Conservation (phyloP, 2,797 vertebrate species). For the Gymnopithys bicolor region DNA sequence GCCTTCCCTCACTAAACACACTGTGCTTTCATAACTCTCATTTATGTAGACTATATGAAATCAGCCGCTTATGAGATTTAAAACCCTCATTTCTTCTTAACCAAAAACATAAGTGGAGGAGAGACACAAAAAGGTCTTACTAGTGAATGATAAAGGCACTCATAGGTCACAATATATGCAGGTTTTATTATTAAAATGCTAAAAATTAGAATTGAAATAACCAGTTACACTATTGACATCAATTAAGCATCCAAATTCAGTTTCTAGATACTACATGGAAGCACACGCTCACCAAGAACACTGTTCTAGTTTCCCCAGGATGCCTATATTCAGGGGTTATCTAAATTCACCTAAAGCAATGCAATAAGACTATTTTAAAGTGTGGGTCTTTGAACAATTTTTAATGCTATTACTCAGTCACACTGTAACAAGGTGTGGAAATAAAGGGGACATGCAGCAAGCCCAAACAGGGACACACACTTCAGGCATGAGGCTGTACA, state of each 20-base stretch:
- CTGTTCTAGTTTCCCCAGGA: not conserved
- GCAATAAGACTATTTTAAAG: not conserved
- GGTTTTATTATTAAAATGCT: not conserved
- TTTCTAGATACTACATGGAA: not conserved
- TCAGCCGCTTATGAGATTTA: not conserved
- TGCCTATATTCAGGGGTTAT: not conserved
- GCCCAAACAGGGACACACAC: not conserved
- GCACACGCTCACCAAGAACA: not conserved
- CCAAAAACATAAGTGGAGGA: conserved; percentile 5
- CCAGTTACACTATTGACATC: not conserved
- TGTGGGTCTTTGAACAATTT: not conserved
- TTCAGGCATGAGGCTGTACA: not conserved
- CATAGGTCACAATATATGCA: not conserved
- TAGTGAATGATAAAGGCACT: not conserved
- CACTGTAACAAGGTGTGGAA: not conserved
- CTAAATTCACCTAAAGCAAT: not conserved
- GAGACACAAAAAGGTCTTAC: not conserved
- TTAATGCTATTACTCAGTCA: not conserved
- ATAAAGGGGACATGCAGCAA: not conserved
- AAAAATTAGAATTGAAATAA: not conserved
- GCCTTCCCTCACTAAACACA: conserved; percentile 7
- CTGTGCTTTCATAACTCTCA: conserved; percentile 44
- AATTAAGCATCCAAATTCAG: not conserved
- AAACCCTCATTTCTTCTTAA: conserved; percentile 49
- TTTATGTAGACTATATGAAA: conserved; percentile 25